Conservation (phyloP, 2,888 invertebrate genomes). For the Gasteruption jaculator region DNA sequence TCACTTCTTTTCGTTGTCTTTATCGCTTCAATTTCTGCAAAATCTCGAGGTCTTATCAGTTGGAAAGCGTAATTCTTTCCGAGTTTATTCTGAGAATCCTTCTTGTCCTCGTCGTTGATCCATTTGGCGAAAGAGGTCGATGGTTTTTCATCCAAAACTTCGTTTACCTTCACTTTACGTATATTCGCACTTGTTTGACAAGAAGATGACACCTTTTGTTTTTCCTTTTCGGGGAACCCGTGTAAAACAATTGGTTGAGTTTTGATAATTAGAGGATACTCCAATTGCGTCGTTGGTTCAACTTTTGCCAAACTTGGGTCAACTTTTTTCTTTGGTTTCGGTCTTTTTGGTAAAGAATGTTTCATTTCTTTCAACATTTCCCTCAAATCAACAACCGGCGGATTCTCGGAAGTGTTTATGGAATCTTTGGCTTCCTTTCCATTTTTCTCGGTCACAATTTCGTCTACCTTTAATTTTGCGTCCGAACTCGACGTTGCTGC, state of each 20-base stretch:
- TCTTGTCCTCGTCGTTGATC: not conserved
- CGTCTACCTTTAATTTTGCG: conserved; percentile 3
- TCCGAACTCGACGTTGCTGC: not conserved
- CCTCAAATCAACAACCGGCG: conserved; percentile 52
- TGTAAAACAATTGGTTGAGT: conserved; percentile 16
- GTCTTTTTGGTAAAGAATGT: conserved; percentile 65
- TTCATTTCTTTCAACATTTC: conserved; percentile 76
- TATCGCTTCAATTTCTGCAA: conserved; percentile 52
- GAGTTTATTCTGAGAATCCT: not conserved
- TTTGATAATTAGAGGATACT: conserved; percentile 16
- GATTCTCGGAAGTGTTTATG: conserved; percentile 34
- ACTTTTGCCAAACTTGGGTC: not conserved
- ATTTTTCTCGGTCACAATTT: not conserved
- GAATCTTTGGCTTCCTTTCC: too few species aligned
- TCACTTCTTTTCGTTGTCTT: conserved; percentile 27
- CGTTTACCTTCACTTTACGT: conserved; percentile 43
- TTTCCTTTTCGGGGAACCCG: conserved; percentile 30
- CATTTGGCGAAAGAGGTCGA: conserved; percentile 19
- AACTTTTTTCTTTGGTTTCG: conserved; percentile 46
- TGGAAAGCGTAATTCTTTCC: conserved; percentile 49
- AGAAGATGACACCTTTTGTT: conserved; percentile 57
- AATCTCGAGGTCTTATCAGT: conserved; percentile 57
- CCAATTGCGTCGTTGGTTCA: conserved; percentile 16
- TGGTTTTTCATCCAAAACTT: conserved; percentile 19
- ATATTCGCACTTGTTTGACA: conserved; percentile 58